Conservation (phyloP, 1,140 invertebrate species). For the Sitophilus oryzae region DNA sequence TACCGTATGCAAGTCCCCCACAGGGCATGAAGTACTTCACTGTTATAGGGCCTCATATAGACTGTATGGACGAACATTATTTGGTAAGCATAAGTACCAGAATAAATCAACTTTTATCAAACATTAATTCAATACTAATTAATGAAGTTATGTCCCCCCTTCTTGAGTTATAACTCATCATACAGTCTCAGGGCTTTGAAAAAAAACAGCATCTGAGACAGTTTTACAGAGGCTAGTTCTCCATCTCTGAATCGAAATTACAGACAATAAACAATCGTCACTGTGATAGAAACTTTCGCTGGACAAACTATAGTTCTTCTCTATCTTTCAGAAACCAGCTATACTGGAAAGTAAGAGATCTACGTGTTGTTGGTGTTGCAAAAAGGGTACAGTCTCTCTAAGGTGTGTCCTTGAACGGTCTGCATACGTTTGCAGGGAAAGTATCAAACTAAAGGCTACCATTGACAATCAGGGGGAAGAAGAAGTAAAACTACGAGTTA, state of each 20-base stretch:
- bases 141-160: too few species aligned
- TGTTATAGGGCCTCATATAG: constrained; percentile 76
- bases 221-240: too few species aligned
- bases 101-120: constrained; percentile 2
- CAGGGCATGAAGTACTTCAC: constrained; percentile 85
- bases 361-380: constrained; percentile 71
- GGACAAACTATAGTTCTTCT: too few species aligned
- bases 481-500: constrained; percentile 62
- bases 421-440: constrained; percentile 78
- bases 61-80: constrained; percentile 82
- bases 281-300: too few species aligned
- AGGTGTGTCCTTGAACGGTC: constrained; percentile 66
- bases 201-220: too few species aligned
- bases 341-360: constrained; percentile 62
- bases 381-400: constrained; percentile 63
- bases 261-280: too few species aligned
- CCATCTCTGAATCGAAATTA: too few species aligned
- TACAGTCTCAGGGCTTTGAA: too few species aligned
- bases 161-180: too few species aligned
- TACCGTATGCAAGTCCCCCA: constrained; percentile 77
- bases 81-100: constrained; percentile 52
- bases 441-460: constrained; percentile 66
- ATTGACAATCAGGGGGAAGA: constrained; percentile 75
- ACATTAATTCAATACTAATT: too few species aligned
- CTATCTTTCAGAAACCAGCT: constrained; percentile 64